Conservation (phyloP, 2,888 invertebrate genomes). For the Nephrocerus scutellatus region DNA sequence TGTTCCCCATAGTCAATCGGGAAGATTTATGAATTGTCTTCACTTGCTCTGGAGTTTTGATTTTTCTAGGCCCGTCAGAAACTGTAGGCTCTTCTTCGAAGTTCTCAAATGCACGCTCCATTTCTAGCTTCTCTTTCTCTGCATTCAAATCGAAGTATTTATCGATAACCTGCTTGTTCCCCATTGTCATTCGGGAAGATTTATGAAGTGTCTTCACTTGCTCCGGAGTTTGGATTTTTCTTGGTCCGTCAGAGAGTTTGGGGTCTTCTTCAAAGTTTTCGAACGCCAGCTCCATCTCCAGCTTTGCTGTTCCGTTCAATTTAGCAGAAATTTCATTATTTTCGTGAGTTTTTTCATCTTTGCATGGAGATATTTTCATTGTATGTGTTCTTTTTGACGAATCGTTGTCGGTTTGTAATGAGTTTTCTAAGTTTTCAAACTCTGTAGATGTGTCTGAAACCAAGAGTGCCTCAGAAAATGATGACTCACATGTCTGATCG, state of each 20-base stretch:
- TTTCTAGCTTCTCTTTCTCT: constrained; percentile 8
- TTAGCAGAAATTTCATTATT: too few relatives aligned
- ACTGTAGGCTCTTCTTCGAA: constrained; percentile 9
- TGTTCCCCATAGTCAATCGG: constrained; percentile 9
- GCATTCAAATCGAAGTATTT: constrained; percentile 6
- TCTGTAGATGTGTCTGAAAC: constrained; percentile 28
- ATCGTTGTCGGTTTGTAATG: too few relatives aligned
- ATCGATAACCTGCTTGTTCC: neutral
- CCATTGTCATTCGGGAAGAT: constrained; percentile 7
- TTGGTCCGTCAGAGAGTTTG: neutral
- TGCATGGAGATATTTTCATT: too few relatives aligned
- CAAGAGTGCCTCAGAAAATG: constrained; percentile 31
- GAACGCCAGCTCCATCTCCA: constrained; percentile 10
- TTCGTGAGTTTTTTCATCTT: too few relatives aligned
- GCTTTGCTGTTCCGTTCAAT: constrained; percentile 1
- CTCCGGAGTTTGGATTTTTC: constrained; percentile 4
- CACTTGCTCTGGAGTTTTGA: constrained; percentile 5
- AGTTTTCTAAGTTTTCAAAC: constrained; percentile 16
- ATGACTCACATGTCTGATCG: constrained; percentile 36
- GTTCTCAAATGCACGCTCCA: constrained; percentile 13
- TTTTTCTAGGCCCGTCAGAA: neutral
- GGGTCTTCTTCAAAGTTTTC: constrained; percentile 14
- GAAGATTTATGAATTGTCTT: neutral
- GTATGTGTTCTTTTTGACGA: too few relatives aligned
- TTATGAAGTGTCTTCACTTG: neutral